These are phyloP conservation scores for Eurystomus glaucurus DNA, from an alignment of 2,797 vertebrate genomes.

Conservation along the genomic window DNA sequence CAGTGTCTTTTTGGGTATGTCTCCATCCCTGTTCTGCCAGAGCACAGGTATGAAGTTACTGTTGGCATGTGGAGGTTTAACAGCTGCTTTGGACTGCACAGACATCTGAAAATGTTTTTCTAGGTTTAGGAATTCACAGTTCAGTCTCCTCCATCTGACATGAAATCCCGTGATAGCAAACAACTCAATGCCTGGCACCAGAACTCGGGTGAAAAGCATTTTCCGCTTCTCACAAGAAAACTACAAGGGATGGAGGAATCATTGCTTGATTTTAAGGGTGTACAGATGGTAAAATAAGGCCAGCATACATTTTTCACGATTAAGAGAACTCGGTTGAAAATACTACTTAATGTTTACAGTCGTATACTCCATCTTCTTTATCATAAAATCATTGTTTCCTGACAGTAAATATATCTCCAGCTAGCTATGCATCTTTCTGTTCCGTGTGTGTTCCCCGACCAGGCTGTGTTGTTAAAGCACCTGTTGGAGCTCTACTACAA, in stretches of 20 bases:
- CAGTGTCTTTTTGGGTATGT: neutral
- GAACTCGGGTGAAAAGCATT: slow-evolving; percentile 4
- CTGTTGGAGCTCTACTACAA: neutral
- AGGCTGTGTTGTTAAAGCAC: neutral
- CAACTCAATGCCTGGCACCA: neutral
- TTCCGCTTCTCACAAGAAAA: neutral
- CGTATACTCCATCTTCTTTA: slow-evolving; percentile 53
- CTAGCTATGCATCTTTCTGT: slow-evolving; percentile 8
- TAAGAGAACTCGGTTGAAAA: slow-evolving; percentile 60
- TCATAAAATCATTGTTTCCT: slow-evolving; percentile 30
- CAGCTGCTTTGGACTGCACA: neutral
- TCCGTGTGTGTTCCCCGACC: neutral
- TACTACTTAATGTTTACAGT: slow-evolving; percentile 42
- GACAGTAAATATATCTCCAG: neutral
- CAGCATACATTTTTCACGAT: slow-evolving; percentile 51
- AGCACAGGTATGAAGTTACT: neutral
- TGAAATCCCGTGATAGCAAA: neutral
- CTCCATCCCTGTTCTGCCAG: neutral
- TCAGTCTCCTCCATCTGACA: neutral
- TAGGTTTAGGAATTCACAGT: slow-evolving; percentile 27
- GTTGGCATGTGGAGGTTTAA: neutral
- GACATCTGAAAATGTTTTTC: slow-evolving; percentile 16
- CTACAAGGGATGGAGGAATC: neutral
- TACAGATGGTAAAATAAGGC: slow-evolving; percentile 17
- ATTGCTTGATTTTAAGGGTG: slow-evolving; percentile 27